Evolutionary conservation across 1,140 invertebrate species (phyloP), one percentile per base, ranked within the genome.

Genomic region (Scaptomyza pallida): DNA sequence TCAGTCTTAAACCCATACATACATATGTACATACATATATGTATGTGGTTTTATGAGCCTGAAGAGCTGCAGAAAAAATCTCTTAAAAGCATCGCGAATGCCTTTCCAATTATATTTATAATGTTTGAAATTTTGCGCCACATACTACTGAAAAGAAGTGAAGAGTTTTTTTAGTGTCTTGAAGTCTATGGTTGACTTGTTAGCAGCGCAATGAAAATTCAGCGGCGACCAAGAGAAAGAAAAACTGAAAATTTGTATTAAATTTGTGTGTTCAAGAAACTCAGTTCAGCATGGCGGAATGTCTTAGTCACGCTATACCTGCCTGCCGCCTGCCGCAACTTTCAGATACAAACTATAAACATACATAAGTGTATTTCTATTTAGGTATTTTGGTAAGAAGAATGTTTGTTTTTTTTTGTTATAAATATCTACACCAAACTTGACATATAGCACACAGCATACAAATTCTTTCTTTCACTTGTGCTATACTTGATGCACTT

Each of bases 231-330:
- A 44, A 76, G 65, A 69, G 62, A 70, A 75, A 59, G 62, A 70
- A 75, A 59, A 69, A 60, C 59, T 75, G 75, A 88, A 86, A 26
- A 88, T 88, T 88, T 81, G 77, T 88, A 88, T 75, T 59, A 64
- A 80, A 76, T 83, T 81, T 60, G 72, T n/a, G n/a, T n/a, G n/a
- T n/a, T n/a, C n/a, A n/a, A 85, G 88, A 30, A 86, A 88, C 78
- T 88, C 78, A 88, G 47, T 82, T 88, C 72, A 72, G 82, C 71
- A 75, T 88, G 75, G 81, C 82, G 78, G 88, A 30, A 88, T 78
- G 82, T 45, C 75, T 88, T 78, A 86, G 82, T 86, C 82, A 86
- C 82, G 82, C 78, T 75, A 30, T 75, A 86, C 63, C 78, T 74
- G n/a, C n/a, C n/a, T n/a, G n/a, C n/a, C n/a, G n/a, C n/a, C n/a